Evolutionary conservation across 1,140 invertebrate species (phyloP), one percentile per base, ranked within the genome.

Genomic region (Cotesia glomerata): DNA sequence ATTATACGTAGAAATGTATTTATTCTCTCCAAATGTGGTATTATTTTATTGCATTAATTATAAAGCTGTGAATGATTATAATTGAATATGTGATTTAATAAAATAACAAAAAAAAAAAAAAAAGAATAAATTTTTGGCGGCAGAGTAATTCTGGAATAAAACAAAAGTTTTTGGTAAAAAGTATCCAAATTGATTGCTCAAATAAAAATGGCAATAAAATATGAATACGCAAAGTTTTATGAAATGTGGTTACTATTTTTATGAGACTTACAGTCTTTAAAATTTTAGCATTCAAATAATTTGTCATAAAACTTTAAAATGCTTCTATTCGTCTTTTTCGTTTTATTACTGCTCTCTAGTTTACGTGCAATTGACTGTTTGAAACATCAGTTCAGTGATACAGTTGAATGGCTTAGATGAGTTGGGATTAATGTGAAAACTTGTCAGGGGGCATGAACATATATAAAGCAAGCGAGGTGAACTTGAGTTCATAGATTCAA

Each of bases 221-320:
- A 14, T n/a, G n/a, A n/a, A 54, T 54, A 18, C 16, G 52, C n/a
- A 18, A 14, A 54, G 52, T n/a, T n/a, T n/a, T 54, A 18, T 13
- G 9, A 58, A 26, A 11, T 18, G 18, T 26, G 56, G 16, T 58
- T 58, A 58, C 9, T 11, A 58, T 58, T 58, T 18, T 18, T 58
- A 58, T 11, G 18, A 18, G 56, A 58, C 16, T 58, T 35, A n/a
- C 36, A 16, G 36, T 26, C 11, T 67, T 49, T 54, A 34, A 13
- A 67, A 18, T 67, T 54, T 67, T 49, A 18, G 51, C 49, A 34
- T 13, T 67, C 65, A 16, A 67, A 67, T 67, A 67, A 67, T 67
- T 67, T 67, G 45, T 52, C 65, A 67, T 67, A 67, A 67, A 67
- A 67, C 65, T 67, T 67, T 67, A 39, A 67, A 32, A 67, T 67